Base-by-base conservation (phyloP, 2,113 vertebrate genomes). In the Physeter macrocephalus region DNA sequence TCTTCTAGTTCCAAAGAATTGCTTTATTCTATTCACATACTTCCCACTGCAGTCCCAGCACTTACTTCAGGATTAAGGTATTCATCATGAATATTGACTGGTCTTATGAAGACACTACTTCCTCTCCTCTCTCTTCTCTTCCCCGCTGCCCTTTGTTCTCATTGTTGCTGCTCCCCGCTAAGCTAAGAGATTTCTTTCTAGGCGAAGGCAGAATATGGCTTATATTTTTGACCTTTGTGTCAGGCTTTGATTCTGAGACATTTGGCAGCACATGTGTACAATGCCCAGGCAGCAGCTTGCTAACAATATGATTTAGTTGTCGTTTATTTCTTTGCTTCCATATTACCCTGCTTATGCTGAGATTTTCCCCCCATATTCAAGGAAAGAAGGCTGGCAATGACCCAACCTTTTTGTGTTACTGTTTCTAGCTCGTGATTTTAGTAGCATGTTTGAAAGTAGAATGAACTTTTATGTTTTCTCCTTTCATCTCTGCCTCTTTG, bases 401-500 rank as follows among this genome's bases (percentile, higher is more conserved):
- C 41, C 83, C 82, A 74, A 31, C 34, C 39, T 93, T 94, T 94
- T 62, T 89, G 23, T 86, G 34, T 85, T 77, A 41, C 52, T 87
- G 43, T 95, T 93, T 96, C 82, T 92, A 92, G 62, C 61, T 96
- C 15, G 34, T 75, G 17, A 80, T 96, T 96, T 97, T 93, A 94
- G 80, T 54, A 93, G 86, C 43, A 62, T 25, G 20, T 91, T 98
- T 95, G 52, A 97, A 97, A 94, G 52, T 71, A 84, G 49, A 94
- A 72, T 80, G 62, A 31, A 81, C 86, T 93, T 83, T 91, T 90
- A 72, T 87, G 81, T 85, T 90, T 97, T 93, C 83, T 92, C 57
- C 69, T 97, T 97, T 97, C 71, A 94, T 98, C 86, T 96, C 66
- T 86, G 39, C 13, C 31, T 91, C 83, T 96, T 89, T 95, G 83